Percentiles rank a stretch among this genome's conserved stretches.
phyloP scores from a whole-genome alignment of 2,888 invertebrate species.

The Drosophila formosana region DNA sequence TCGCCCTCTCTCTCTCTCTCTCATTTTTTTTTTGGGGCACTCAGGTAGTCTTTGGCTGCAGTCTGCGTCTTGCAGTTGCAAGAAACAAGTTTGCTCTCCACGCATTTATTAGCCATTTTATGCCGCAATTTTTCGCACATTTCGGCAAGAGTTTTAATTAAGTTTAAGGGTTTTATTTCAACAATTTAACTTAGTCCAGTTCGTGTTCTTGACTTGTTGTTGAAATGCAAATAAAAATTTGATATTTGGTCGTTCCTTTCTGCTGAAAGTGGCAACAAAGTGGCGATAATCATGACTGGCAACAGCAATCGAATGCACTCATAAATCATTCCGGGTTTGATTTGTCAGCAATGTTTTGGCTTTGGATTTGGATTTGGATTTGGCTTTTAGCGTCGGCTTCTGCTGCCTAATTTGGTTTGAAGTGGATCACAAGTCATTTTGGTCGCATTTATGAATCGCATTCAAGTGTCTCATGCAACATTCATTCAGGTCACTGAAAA shows the following conservation, averaged over 20 bases:
- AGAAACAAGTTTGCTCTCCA: constrained; percentile 12
- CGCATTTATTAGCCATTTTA: constrained; percentile 77
- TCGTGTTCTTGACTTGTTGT: too few species aligned
- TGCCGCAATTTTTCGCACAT: constrained; percentile 50
- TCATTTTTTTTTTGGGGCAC: background rate
- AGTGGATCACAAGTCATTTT: background rate
- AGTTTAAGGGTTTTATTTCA: constrained; percentile 26
- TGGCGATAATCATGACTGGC: constrained; percentile 3
- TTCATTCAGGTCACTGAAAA: constrained; percentile 46
- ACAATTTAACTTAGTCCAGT: too few species aligned
- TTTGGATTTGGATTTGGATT: too few species aligned
- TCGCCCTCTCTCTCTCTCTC: background rate
- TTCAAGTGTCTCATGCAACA: constrained; percentile 47
- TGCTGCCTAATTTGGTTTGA: constrained; percentile 2
- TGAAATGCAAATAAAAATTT: too few species aligned
- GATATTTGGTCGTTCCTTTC: too few species aligned
- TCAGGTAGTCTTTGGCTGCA: constrained; percentile 21
- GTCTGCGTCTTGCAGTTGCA: constrained; percentile 18
- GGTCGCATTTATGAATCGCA: constrained; percentile 18
- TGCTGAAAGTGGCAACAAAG: too few species aligned
- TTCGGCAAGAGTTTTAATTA: constrained; percentile 71
- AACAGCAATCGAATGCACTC: constrained; percentile 4
- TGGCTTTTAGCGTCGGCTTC: background rate
- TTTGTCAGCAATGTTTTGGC: background rate
- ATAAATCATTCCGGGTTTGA: background rate